These are phyloP conservation scores for Tethya wilhelma DNA, from an alignment of 37 sponge, comb jelly and placozoan genomes.

Conservation along the genomic window DNA sequence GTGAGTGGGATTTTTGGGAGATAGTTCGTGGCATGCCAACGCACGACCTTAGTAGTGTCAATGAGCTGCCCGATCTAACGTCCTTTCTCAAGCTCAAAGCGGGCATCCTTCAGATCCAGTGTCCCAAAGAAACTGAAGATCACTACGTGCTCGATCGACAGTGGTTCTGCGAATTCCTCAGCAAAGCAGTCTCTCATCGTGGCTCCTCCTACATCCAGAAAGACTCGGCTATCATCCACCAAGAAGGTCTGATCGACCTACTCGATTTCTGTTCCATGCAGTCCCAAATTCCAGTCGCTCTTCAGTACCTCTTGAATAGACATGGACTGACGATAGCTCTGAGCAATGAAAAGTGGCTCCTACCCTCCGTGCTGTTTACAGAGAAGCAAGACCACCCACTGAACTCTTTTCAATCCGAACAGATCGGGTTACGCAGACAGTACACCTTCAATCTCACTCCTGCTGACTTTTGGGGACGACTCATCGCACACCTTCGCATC, in stretches of 20 bases:
- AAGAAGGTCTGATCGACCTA: slow-evolving; percentile 47
- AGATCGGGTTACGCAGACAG: slow-evolving; percentile 43
- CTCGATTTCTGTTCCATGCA: slow-evolving; percentile 7
- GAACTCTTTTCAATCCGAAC: slow-evolving; percentile 2
- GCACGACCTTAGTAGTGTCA: slow-evolving; percentile 40
- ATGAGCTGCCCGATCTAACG: slow-evolving; percentile 49
- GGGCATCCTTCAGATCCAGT: slow-evolving; percentile 17
- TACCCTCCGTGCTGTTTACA: slow-evolving; percentile 41
- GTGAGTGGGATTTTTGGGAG: slow-evolving; percentile 46
- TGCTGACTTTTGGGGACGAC: slow-evolving; percentile 38
- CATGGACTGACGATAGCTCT: slow-evolving; percentile 37
- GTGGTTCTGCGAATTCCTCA: slow-evolving; percentile 39
- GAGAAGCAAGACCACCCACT: neutral
- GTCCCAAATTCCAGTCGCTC: slow-evolving; percentile 20
- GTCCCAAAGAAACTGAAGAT: neutral
- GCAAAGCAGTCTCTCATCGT: slow-evolving; percentile 4
- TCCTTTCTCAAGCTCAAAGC: slow-evolving; percentile 22
- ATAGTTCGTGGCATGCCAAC: slow-evolving; percentile 38
- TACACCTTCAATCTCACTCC: slow-evolving; percentile 46
- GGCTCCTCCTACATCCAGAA: neutral
- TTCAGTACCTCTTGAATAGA: slow-evolving; percentile 23
- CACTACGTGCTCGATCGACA: slow-evolving; percentile 44
- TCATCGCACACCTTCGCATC: slow-evolving; percentile 59
- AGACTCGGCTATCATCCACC: slow-evolving; percentile 20
- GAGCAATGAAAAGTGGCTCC: slow-evolving; percentile 40